Conservation (phyloP, 2,888 invertebrate species). For the Prosopocoilus inquinatus region DNA sequence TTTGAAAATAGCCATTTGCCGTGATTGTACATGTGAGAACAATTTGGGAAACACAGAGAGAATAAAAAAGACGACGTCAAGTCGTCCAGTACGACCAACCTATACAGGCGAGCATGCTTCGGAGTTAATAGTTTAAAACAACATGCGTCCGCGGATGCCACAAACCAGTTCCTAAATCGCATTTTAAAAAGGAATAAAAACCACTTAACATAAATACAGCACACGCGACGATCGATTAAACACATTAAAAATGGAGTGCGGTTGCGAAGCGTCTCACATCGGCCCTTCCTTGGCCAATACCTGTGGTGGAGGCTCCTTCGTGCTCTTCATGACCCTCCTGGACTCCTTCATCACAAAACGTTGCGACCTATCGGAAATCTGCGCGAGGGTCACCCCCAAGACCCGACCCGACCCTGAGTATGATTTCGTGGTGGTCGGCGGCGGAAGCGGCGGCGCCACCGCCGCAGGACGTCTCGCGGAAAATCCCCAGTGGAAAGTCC, state of each 20-base stretch:
- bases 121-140: constrained; percentile 11
- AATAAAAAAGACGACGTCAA: background rate
- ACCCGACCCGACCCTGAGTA: constrained; percentile 55
- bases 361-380: constrained; percentile 59
- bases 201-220: background rate
- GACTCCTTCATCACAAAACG: constrained; percentile 61
- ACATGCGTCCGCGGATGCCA: constrained; percentile 7
- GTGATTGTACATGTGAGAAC: too few relatives aligned
- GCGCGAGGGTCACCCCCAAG: constrained; percentile 56
- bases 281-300: constrained; percentile 58
- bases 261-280: constrained; percentile 57
- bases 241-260: constrained; percentile 49
- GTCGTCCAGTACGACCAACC: background rate
- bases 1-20: too few relatives aligned
- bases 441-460: constrained; percentile 65
- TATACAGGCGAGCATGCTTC: constrained; percentile 5
- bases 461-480: constrained; percentile 66
- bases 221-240: constrained; percentile 3
- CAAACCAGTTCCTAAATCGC: constrained; percentile 15
- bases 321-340: constrained; percentile 65
- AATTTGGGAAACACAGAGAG: too few relatives aligned
- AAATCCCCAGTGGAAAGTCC: constrained; percentile 55
- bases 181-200: background rate
- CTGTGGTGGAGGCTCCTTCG: constrained; percentile 60
- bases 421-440: constrained; percentile 67